phyloP scores from a whole-genome alignment of 2,888 invertebrate genomes.

The Plemyria rubiginata region DNA sequence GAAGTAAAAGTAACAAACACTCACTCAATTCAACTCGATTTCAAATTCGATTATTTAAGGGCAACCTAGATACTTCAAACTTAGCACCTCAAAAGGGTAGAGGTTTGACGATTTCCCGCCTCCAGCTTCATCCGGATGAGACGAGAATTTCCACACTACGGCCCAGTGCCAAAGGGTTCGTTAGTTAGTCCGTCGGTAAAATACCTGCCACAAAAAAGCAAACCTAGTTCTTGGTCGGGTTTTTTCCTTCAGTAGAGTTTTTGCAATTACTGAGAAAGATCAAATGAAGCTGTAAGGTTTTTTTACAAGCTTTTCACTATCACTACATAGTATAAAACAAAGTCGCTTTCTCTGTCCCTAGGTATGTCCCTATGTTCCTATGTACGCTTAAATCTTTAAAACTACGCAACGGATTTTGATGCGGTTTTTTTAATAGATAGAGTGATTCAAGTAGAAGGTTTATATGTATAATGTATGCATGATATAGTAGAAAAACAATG shows the following conservation, averaged over 20 bases:
- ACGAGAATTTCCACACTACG: conserved; percentile 29
- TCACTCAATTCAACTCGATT: conserved; percentile 8
- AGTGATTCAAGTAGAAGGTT: too few species aligned
- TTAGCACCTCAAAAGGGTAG: conserved; percentile 28
- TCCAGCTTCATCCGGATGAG: conserved; percentile 14
- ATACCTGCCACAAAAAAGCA: conserved; percentile 7
- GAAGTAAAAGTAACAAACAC: neutral
- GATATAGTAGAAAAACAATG: too few species aligned
- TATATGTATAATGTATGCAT: too few species aligned
- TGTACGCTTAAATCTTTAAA: too few species aligned
- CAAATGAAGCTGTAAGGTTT: neutral
- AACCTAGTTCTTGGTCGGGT: neutral
- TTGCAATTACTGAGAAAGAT: neutral
- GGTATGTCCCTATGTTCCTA: too few species aligned
- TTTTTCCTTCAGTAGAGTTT: neutral
- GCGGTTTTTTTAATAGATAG: too few species aligned
- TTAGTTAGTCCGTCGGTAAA: conserved; percentile 28
- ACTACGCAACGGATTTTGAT: too few species aligned
- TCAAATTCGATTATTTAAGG: conserved; percentile 18
- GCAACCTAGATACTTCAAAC: conserved; percentile 19
- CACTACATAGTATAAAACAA: too few species aligned
- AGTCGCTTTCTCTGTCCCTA: too few species aligned
- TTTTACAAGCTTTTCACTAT: too few species aligned
- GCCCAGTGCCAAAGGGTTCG: conserved; percentile 37
- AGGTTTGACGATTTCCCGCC: conserved; percentile 37